These are phyloP conservation scores for Nothobranchius kuhntae DNA, from an alignment of 2,113 vertebrate genomes.

Conservation along the genomic window DNA sequence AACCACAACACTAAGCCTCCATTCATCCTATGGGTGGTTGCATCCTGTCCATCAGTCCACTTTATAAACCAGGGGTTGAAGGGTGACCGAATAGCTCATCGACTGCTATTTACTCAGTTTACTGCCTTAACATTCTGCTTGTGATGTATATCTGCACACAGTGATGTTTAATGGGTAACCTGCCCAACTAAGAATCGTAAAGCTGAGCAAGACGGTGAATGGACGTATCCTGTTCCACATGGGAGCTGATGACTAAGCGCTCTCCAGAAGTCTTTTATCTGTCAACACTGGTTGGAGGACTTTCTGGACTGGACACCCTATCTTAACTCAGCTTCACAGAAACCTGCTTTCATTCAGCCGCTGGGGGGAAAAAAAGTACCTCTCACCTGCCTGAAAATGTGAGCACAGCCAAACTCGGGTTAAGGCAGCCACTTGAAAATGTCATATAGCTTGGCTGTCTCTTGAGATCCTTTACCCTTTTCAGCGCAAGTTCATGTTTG, in stretches of 20 bases:
- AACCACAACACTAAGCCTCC: conserved; percentile 70
- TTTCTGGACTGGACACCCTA: conserved; percentile 64
- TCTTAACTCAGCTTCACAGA: conserved; percentile 61
- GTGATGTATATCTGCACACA: conserved; percentile 3
- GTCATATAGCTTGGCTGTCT: conserved; percentile 73
- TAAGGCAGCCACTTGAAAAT: conserved; percentile 70
- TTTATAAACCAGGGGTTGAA: conserved; percentile 54
- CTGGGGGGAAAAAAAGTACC: conserved; percentile 27
- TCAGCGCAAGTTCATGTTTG: conserved; percentile 63
- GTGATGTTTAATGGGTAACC: conserved; percentile 27
- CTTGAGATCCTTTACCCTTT: conserved; percentile 69
- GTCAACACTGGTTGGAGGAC: conserved; percentile 61
- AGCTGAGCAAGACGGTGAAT: conserved; percentile 35
- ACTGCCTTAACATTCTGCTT: conserved; percentile 35
- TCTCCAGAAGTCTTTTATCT: conserved; percentile 55
- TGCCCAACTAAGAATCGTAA: conserved; percentile 9
- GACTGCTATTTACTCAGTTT: not conserved
- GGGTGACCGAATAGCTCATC: conserved; percentile 31
- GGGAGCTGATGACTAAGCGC: conserved; percentile 52
- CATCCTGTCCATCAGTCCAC: conserved; percentile 66
- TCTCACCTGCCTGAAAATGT: conserved; percentile 41
- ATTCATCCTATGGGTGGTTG: conserved; percentile 76
- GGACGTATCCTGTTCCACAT: conserved; percentile 30
- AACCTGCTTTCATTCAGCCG: conserved; percentile 52
- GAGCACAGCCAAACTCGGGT: conserved; percentile 45